Evolutionary conservation across 2,113 vertebrate genomes (phyloP), one percentile per base, ranked within the genome.

Genomic region (Oryzias woworae): DNA sequence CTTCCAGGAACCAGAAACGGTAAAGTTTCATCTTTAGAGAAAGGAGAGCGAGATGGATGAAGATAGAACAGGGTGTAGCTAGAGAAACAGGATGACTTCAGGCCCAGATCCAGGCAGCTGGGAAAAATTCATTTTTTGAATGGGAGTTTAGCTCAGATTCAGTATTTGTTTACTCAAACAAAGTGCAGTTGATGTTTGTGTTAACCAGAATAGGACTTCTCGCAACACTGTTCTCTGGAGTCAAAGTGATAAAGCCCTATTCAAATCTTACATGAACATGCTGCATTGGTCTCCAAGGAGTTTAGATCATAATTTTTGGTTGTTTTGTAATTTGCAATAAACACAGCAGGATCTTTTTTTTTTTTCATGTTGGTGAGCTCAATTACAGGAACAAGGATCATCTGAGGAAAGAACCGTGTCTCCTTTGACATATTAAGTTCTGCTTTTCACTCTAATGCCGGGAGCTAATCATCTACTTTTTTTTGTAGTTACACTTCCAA

Each of bases 1-100:
- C 91, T 93, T 93, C 92, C 89, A 91, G 90, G 89, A 93, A 92
- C 87, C 72, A 82, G 71, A 88, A 76, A 84, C 74, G 73, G 71
- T 59, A 67, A 51, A 78, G 88, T 92, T 92, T 92, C 90, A 85
- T 87, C 72, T 91, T 69, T 56, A 75, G 62, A 89, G 84, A 88
- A 75, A 57, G 51, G 66, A 83, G 41, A 83, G 62, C 77, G 62
- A 77, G 73, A 87, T 83, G 42, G 69, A 85, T 77, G 62, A 13
- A 76, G 48, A 80, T 36, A 66, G 12, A 67, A 26, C 53, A 65
- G 42, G 50, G 41, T 50, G 36, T 23, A 61, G 53, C 17, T 52
- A 51, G 36, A 50, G 10, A 69, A 26, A 24, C 1, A 64, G 24
- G 41, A 48, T 53, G 45, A 46, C 15, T 53, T 61, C 23, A 62